These are phyloP conservation scores for Rhadinocentrus ornatus DNA, from an alignment of 2,797 vertebrate genomes.

Conservation along the genomic window DNA sequence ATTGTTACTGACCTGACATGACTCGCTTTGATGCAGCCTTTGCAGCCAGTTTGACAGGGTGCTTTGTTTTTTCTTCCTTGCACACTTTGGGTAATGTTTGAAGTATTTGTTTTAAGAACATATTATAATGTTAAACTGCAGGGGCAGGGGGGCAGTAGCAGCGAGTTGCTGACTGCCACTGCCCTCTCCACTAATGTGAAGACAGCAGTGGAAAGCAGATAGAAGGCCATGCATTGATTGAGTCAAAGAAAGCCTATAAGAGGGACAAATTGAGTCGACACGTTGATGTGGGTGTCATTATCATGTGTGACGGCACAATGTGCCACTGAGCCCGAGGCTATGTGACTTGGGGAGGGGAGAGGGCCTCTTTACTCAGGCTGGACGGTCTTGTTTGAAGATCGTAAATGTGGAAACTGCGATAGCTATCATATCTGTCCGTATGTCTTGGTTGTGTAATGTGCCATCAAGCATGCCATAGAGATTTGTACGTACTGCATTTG, in stretches of 20 bases:
- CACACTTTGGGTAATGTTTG: conserved; percentile 3
- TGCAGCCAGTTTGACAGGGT: conserved; percentile 7
- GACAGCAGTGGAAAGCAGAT: conserved; percentile 73
- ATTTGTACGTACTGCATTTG: conserved; percentile 20
- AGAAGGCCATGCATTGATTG: conserved; percentile 77
- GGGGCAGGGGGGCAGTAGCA: background rate
- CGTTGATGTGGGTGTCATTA: conserved; percentile 74
- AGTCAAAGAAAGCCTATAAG: conserved; percentile 70
- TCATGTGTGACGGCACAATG: conserved; percentile 70
- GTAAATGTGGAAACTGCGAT: conserved; percentile 49
- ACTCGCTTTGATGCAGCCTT: conserved; percentile 35
- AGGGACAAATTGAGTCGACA: conserved; percentile 78
- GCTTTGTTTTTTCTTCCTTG: conserved; percentile 24
- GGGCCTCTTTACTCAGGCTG: conserved; percentile 25
- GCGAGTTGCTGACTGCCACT: conserved; percentile 23
- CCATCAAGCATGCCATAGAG: conserved; percentile 14
- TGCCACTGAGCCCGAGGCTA: conserved; percentile 51
- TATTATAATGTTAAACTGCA: conserved; percentile 18
- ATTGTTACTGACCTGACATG: conserved; percentile 23
- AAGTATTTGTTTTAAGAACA: conserved; percentile 10
- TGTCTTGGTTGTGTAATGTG: conserved; percentile 36
- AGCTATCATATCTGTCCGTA: conserved; percentile 31
- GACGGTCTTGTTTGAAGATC: conserved; percentile 50
- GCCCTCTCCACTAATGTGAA: conserved; percentile 49
- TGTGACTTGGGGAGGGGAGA: conserved; percentile 46